These are phyloP conservation scores for Griposia aprilina DNA, from an alignment of 2,888 invertebrate genomes.

Conservation along the genomic window DNA sequence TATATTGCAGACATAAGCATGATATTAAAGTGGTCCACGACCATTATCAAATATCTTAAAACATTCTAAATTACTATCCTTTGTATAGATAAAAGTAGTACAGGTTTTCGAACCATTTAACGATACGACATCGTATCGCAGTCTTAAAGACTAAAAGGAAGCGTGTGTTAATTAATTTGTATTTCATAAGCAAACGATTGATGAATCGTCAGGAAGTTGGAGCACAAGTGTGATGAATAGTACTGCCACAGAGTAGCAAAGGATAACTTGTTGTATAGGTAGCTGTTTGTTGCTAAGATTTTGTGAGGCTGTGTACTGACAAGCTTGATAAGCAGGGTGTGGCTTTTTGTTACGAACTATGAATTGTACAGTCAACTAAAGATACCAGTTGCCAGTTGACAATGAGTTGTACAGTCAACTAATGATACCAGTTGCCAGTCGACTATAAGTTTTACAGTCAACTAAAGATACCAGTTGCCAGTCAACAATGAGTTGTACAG, in stretches of 20 bases:
- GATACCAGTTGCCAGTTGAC: too few relatives aligned
- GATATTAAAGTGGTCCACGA: too few relatives aligned
- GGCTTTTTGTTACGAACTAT: background rate
- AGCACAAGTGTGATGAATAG: slow-evolving; percentile 56
- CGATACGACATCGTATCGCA: background rate
- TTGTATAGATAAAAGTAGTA: background rate
- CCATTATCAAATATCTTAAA: too few relatives aligned
- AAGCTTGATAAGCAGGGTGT: background rate
- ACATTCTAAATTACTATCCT: background rate
- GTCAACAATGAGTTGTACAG: too few relatives aligned
- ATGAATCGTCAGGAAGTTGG: slow-evolving; percentile 64
- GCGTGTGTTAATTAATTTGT: slow-evolving; percentile 76
- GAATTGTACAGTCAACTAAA: too few relatives aligned
- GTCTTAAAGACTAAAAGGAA: slow-evolving; percentile 26
- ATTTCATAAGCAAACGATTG: slow-evolving; percentile 76
- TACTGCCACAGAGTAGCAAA: slow-evolving; percentile 15
- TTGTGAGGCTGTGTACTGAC: background rate
- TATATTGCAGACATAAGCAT: too few relatives aligned
- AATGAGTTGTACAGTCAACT: too few relatives aligned
- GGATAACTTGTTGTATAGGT: background rate
- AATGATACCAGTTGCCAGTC: too few relatives aligned
- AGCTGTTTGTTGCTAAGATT: slow-evolving; percentile 19
- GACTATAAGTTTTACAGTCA: too few relatives aligned
- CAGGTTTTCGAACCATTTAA: background rate
- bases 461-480: too few relatives aligned